phyloP scores from a whole-genome alignment of 2,113 vertebrate genomes.

The Tenrec ecaudatus region DNA sequence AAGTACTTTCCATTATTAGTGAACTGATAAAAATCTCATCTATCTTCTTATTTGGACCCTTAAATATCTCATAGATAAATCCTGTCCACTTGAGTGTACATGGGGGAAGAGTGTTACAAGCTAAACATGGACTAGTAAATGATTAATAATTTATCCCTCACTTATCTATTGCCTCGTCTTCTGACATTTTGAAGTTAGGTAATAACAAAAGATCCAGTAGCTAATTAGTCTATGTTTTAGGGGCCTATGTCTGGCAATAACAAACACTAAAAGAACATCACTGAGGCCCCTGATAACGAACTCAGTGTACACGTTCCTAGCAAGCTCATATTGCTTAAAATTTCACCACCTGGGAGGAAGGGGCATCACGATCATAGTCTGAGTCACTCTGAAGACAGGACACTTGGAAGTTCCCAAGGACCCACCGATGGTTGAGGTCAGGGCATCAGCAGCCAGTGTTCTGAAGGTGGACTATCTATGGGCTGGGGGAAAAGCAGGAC shows the following conservation, averaged over 20 bases:
- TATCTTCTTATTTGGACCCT: conserved; percentile 6
- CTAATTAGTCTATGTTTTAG: not conserved
- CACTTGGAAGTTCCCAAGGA: not conserved
- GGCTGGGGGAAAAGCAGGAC: not conserved
- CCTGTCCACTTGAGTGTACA: not conserved
- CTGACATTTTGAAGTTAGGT: too few relatives aligned
- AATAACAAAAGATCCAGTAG: too few relatives aligned
- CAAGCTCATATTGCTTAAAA: not conserved
- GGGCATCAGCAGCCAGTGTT: not conserved
- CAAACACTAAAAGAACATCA: too few relatives aligned
- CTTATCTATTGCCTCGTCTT: not conserved
- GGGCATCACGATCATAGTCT: not conserved
- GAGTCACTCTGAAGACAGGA: not conserved
- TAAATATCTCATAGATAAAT: conserved; percentile 23
- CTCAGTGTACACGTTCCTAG: not conserved
- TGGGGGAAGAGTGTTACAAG: not conserved
- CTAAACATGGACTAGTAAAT: not conserved
- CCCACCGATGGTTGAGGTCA: not conserved
- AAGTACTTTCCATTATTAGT: conserved; percentile 43
- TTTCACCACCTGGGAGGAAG: not conserved
- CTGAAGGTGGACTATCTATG: not conserved
- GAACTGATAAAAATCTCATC: conserved; percentile 7
- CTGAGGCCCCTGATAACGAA: not conserved
- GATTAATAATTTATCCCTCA: not conserved
- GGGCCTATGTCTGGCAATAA: not conserved